Conservation (phyloP, 2,113 vertebrate genomes). For the Nothoprocta perdicaria region DNA sequence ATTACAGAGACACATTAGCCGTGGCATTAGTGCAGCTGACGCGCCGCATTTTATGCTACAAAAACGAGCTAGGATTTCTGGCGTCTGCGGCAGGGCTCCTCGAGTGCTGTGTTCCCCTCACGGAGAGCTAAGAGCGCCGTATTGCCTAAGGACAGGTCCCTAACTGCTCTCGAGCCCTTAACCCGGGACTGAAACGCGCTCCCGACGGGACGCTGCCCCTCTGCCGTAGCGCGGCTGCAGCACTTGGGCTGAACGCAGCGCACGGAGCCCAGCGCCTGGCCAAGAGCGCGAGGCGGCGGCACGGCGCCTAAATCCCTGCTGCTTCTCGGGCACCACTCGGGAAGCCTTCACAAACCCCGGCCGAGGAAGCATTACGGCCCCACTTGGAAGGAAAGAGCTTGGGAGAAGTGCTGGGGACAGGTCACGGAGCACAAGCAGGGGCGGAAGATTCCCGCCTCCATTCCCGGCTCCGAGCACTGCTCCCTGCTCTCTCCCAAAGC, state of each 20-base stretch:
- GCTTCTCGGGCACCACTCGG: background rate
- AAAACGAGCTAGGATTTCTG: background rate
- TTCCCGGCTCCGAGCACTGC: background rate
- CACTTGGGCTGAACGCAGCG: fast-evolving
- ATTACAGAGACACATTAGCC: background rate
- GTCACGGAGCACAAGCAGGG: background rate
- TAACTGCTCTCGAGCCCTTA: background rate
- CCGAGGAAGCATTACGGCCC: background rate
- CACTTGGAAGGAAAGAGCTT: background rate
- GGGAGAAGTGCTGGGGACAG: fast-evolving
- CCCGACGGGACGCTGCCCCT: fast-evolving
- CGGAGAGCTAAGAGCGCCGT: background rate
- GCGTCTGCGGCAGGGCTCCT: background rate
- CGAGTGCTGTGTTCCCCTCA: background rate
- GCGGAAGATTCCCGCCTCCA: background rate
- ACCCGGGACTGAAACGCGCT: fast-evolving
- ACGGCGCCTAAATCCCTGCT: background rate
- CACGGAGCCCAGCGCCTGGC: background rate
- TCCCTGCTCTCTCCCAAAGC: background rate
- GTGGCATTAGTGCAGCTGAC: background rate
- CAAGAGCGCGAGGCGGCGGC: fast-evolving
- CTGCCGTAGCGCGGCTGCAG: fast-evolving
- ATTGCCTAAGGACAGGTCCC: fast-evolving
- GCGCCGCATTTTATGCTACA: background rate
- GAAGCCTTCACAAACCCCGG: background rate